Percentiles rank a stretch among this genome's conserved stretches.
These are phyloP conservation scores for Pristionchus japonicus DNA, from an alignment of 2,888 invertebrate species.

Conservation along the genomic window DNA sequence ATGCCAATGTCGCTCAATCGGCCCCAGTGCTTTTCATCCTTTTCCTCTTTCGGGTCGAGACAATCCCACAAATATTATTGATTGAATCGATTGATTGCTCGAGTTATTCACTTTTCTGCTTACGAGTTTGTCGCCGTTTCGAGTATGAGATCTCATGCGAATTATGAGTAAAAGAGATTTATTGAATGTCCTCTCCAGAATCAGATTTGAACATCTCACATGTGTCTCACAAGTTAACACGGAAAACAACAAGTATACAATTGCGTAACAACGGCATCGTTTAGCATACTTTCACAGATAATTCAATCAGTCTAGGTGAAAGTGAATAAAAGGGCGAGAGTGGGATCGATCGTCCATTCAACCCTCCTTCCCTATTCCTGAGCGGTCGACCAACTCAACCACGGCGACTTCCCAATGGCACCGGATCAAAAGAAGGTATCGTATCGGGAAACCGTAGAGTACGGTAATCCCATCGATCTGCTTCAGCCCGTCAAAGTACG, in stretches of 20 bases:
- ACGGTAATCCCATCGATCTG: neutral
- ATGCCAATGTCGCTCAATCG: neutral
- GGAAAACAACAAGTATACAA: too few relatives aligned
- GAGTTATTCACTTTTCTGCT: slow-evolving; percentile 18
- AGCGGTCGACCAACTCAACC: neutral
- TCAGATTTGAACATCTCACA: neutral
- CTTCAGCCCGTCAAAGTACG: slow-evolving; percentile 28
- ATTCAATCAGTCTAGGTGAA: neutral
- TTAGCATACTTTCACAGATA: neutral
- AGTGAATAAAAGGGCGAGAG: neutral
- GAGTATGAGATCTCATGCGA: slow-evolving; percentile 1
- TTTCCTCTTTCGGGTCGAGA: neutral
- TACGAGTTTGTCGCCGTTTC: slow-evolving; percentile 27
- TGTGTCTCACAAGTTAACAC: too few relatives aligned
- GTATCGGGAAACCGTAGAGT: neutral
- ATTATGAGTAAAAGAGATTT: neutral
- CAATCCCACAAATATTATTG: neutral
- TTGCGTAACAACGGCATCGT: too few relatives aligned
- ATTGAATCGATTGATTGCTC: neutral
- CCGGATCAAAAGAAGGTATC: slow-evolving; percentile 15
- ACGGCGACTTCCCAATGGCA: neutral
- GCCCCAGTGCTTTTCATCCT: slow-evolving; percentile 1
- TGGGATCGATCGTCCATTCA: neutral
- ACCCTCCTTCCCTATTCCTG: too few relatives aligned
- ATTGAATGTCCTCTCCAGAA: neutral